These are phyloP conservation scores for Phaedon cochleariae DNA, from an alignment of 2,888 invertebrate species.

Conservation along the genomic window DNA sequence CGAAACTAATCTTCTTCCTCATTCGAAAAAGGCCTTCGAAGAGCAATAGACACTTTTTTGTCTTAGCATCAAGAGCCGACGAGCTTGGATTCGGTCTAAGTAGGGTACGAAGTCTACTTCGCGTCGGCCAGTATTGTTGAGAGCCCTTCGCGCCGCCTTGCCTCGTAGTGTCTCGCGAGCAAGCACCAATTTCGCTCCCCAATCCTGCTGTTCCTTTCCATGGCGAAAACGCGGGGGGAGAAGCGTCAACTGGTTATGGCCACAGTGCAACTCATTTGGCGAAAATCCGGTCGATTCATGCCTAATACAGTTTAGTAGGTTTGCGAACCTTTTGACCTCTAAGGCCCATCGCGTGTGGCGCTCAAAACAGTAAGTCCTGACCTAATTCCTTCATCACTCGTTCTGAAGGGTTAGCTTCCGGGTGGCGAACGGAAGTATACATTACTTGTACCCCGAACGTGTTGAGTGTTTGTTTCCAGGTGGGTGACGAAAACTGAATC, in stretches of 20 bases:
- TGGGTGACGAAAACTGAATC: neutral
- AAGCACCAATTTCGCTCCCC: neutral
- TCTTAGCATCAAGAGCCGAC: neutral
- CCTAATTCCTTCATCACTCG: neutral
- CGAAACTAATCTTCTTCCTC: too few relatives aligned
- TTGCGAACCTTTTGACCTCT: neutral
- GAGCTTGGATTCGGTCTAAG: neutral
- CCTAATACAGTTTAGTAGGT: neutral
- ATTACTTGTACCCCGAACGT: neutral
- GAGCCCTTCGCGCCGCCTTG: constrained; percentile 10
- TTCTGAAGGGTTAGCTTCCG: neutral
- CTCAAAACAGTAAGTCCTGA: constrained; percentile 1
- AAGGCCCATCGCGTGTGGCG: neutral
- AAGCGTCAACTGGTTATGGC: neutral
- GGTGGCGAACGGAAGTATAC: neutral
- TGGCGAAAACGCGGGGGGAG: neutral
- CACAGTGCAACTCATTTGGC: constrained; percentile 3
- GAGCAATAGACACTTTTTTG: neutral
- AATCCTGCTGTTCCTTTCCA: neutral
- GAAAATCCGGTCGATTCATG: constrained; percentile 12
- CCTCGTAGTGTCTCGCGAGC: neutral
- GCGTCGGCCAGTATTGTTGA: neutral
- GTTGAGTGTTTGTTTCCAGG: neutral
- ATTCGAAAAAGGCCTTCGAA: too few relatives aligned
- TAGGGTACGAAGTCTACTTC: neutral